Conservation (phyloP, 2,888 invertebrate species). For the Tetheella fluctuosa region DNA sequence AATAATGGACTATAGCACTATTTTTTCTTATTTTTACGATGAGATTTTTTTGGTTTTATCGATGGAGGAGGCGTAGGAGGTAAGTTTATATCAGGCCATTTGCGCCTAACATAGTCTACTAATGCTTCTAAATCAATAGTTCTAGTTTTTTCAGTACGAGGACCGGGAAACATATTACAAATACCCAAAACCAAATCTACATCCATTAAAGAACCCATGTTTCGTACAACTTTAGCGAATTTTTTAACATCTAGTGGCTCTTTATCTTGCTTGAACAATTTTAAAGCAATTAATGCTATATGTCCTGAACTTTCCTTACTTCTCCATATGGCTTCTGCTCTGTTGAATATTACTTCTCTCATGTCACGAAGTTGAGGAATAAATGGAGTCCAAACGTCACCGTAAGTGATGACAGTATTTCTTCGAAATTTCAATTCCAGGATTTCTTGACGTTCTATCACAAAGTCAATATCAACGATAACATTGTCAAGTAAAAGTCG, state of each 20-base stretch:
- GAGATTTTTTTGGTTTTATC: not conserved
- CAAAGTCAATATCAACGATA: constrained; percentile 49
- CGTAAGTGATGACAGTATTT: constrained; percentile 51
- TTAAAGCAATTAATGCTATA: constrained; percentile 50
- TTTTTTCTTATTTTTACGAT: not conserved
- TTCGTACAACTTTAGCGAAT: constrained; percentile 36
- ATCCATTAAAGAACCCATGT: constrained; percentile 44
- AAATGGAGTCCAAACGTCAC: constrained; percentile 40
- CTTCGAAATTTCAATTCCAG: constrained; percentile 41
- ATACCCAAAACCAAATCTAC: constrained; percentile 53
- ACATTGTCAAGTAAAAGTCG: constrained; percentile 56
- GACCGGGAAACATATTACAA: constrained; percentile 47
- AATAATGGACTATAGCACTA: not conserved
- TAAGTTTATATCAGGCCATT: constrained; percentile 62
- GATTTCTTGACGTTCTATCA: constrained; percentile 38
- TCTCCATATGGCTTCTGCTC: constrained; percentile 51
- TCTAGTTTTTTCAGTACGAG: constrained; percentile 45
- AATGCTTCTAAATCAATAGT: constrained; percentile 47
- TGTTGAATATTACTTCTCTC: constrained; percentile 57
- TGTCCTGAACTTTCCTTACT: constrained; percentile 49
- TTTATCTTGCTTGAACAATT: constrained; percentile 50
- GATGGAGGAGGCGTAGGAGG: constrained; percentile 59
- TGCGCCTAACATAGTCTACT: constrained; percentile 57
- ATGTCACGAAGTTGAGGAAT: constrained; percentile 42
- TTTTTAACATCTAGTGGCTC: constrained; percentile 43